These are phyloP conservation scores for Rhinopomastus cyanomelas DNA, from an alignment of 2,113 vertebrate species.

Conservation along the genomic window DNA sequence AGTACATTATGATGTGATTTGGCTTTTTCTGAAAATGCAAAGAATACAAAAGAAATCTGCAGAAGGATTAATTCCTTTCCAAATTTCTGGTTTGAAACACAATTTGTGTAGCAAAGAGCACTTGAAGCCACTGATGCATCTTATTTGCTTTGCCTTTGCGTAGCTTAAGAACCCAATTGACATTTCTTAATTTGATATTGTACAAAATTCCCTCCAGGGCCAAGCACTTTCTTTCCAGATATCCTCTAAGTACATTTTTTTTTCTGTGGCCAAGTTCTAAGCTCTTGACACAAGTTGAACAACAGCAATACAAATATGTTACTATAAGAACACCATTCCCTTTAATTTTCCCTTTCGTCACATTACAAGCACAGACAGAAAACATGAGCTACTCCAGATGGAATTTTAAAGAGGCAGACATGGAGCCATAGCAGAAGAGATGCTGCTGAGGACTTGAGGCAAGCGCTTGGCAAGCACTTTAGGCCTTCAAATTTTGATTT, in stretches of 20 bases:
- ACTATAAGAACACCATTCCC: not conserved
- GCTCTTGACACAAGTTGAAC: constrained; percentile 10
- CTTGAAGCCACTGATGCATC: constrained; percentile 1
- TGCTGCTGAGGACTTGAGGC: not conserved
- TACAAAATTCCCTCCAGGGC: constrained; percentile 27
- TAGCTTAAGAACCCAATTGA: constrained; percentile 46
- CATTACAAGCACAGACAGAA: not conserved
- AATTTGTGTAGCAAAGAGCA: constrained; percentile 34
- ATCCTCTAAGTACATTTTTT: constrained; percentile 4
- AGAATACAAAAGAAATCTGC: not conserved
- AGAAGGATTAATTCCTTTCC: constrained; percentile 27
- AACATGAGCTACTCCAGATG: not conserved
- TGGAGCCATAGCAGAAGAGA: not conserved
- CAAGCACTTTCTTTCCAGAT: constrained; percentile 19
- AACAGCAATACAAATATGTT: not conserved
- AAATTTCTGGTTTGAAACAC: constrained; percentile 37
- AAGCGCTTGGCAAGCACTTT: not conserved
- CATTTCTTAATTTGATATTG: constrained; percentile 47
- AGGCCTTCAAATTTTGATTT: not conserved
- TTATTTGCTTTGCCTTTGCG: constrained; percentile 41
- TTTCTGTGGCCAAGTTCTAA: constrained; percentile 4
- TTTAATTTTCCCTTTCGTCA: constrained; percentile 32
- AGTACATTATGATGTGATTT: not conserved
- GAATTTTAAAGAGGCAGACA: constrained; percentile 29
- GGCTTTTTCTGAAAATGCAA: not conserved